These are phyloP conservation scores for Tragelaphus eurycerus DNA, from an alignment of 2,797 vertebrate genomes.

Conservation along the genomic window DNA sequence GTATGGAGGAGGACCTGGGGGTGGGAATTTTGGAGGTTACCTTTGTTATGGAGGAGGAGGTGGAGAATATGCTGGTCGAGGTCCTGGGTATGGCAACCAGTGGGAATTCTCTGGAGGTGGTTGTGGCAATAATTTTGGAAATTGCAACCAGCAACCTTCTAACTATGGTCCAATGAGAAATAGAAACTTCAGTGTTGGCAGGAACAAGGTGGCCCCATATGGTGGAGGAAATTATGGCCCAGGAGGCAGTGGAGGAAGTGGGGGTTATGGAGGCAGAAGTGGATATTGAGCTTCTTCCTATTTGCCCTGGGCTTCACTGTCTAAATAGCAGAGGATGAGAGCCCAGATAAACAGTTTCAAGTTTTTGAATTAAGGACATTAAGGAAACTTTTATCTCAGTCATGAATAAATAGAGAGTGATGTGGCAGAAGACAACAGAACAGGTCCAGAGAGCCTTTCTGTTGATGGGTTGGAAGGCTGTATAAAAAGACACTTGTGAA, in stretches of 20 bases:
- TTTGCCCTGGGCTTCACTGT: constrained; percentile 89
- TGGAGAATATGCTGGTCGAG: background rate
- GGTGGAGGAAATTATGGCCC: constrained; percentile 89
- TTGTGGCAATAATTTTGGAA: constrained; percentile 82
- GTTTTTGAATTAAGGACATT: constrained; percentile 88
- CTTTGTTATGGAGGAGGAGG: background rate
- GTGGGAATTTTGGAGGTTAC: background rate
- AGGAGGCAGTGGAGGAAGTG: constrained; percentile 81
- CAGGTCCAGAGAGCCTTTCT: constrained; percentile 87
- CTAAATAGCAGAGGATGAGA: constrained; percentile 92
- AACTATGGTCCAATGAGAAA: constrained; percentile 89
- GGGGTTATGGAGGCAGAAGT: constrained; percentile 73
- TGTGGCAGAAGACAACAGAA: constrained; percentile 91
- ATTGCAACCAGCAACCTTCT: constrained; percentile 83
- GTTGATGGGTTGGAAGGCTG: no score
- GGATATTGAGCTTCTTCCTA: constrained; percentile 72
- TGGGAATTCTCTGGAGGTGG: constrained; percentile 88
- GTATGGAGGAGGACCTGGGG: background rate
- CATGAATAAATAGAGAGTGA: constrained; percentile 78
- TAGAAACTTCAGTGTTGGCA: constrained; percentile 88
- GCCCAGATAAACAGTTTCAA: constrained; percentile 91
- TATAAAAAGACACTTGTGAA: no score
- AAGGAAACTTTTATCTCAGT: constrained; percentile 77
- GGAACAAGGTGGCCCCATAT: constrained; percentile 89
- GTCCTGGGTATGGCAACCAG: constrained; percentile 81